Conservation (phyloP, 2,888 invertebrate genomes). For the Chouioia cunea region DNA sequence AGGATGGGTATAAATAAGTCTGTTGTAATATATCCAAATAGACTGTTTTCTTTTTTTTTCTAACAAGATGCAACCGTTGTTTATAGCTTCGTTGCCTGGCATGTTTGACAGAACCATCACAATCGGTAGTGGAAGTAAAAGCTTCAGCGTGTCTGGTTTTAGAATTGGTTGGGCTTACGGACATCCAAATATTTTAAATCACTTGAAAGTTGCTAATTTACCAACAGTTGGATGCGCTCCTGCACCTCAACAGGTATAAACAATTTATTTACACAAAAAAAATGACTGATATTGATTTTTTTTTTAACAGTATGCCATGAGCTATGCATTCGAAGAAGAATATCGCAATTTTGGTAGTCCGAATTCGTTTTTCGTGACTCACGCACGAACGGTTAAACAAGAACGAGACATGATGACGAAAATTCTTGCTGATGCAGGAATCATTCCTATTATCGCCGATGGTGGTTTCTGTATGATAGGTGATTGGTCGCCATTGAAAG, state of each 20-base stretch:
- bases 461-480: constrained; percentile 98
- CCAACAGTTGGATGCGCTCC: constrained; percentile 92
- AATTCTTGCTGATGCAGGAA: constrained; percentile 82
- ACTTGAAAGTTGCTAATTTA: constrained; percentile 91
- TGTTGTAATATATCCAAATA: neutral
- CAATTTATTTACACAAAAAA: neutral
- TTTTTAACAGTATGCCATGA: constrained; percentile 84
- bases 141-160: constrained; percentile 98
- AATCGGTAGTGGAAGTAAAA: constrained; percentile 97
- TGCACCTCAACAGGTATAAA: constrained; percentile 83
- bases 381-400: constrained; percentile 79
- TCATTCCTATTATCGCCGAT: constrained; percentile 92
- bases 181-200: constrained; percentile 82
- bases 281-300: constrained; percentile 33
- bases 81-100: constrained; percentile 86
- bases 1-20: constrained; percentile 84
- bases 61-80: constrained; percentile 6
- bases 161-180: constrained; percentile 97
- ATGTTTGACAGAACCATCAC: constrained; percentile 99
- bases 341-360: constrained; percentile 76
- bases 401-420: constrained; percentile 86
- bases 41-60: constrained; percentile 11
- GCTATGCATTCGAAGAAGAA: constrained; percentile 85
- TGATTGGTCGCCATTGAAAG: constrained; percentile 84
- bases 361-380: constrained; percentile 86